Evolutionary conservation across 1,140 invertebrate genomes (phyloP).

Genomic region (Leptonema lineaticorne): DNA sequence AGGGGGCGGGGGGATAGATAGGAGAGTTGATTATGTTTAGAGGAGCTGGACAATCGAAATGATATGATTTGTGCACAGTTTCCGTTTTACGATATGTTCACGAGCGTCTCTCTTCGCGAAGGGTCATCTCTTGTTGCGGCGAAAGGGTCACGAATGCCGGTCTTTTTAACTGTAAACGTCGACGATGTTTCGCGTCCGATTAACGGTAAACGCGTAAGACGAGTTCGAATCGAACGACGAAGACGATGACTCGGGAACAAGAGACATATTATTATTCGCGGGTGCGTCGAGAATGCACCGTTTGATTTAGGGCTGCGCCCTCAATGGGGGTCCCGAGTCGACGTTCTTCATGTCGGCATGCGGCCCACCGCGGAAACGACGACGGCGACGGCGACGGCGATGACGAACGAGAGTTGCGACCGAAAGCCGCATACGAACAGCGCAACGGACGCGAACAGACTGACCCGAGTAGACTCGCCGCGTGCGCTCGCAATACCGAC

Average conservation of each 20-base stretch:
- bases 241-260: neutral
- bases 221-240: neutral
- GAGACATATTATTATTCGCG: neutral
- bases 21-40: no score
- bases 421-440: neutral
- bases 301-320: neutral
- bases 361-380: neutral
- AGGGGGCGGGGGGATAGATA: no score
- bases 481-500: neutral
- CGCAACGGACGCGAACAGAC: neutral
- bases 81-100: neutral
- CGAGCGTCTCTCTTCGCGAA: neutral
- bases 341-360: neutral
- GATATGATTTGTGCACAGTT: neutral
- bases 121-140: neutral
- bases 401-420: neutral
- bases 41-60: neutral
- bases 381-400: neutral
- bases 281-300: neutral
- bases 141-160: slow-evolving; percentile 21
- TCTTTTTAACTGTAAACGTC: slow-evolving; percentile 37
- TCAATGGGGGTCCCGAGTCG: neutral
- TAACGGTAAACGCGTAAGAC: slow-evolving; percentile 35
- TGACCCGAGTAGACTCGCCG: neutral
- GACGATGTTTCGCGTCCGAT: slow-evolving; percentile 9